Base-by-base conservation (phyloP, 2,888 invertebrate genomes). In the Myopa testacea region DNA sequence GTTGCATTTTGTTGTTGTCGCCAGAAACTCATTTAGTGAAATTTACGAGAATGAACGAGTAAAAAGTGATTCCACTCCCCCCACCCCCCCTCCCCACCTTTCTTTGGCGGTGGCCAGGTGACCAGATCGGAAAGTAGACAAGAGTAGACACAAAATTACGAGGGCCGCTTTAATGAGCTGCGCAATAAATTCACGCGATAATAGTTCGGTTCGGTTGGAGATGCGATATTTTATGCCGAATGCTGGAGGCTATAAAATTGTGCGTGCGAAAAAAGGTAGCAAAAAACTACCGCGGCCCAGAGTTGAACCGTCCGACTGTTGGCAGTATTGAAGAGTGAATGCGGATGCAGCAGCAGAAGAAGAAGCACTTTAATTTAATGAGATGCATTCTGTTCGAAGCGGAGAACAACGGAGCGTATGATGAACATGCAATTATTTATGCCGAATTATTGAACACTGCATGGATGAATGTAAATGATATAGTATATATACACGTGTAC, bases 161-260 rank as follows among this genome's bases (percentile, higher is more conserved):
- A 71, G 37, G 0, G 12, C 19, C 6, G n/a, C n/a, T 74, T 74
- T 74, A 74, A 74, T 74, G 74, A 63, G 74, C 52, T 26, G 12
- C n/a, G 37, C 74, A 45, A 74, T 74, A 74, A 74, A 74, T 74
- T 74, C 65, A 40, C 8, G 14, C 38, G 74, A 65, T 65, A 74
- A 74, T 74, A 37, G 74, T 65, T n/a, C n/a, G n/a, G n/a, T 63
- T 65, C 52, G 65, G 34, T 50, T 34, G 65, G 34, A n/a, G 26
- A 63, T 26, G 5, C 19, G 7, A 69, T n/a, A 19, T 69, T 50
- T 45, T 50, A 37, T 26, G 4, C 1, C 52, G 10, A 69, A 4
- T n/a, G 52, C 45, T 50, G 7, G 45, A 14, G 50, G 69, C 67
- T 68, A 58, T 58, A 37, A 16, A 55, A 34, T 71, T 5, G 45